Evolutionary conservation across 2,797 vertebrate genomes (phyloP), one percentile per base, ranked within the genome.

Genomic region (Nyctibius grandis): DNA sequence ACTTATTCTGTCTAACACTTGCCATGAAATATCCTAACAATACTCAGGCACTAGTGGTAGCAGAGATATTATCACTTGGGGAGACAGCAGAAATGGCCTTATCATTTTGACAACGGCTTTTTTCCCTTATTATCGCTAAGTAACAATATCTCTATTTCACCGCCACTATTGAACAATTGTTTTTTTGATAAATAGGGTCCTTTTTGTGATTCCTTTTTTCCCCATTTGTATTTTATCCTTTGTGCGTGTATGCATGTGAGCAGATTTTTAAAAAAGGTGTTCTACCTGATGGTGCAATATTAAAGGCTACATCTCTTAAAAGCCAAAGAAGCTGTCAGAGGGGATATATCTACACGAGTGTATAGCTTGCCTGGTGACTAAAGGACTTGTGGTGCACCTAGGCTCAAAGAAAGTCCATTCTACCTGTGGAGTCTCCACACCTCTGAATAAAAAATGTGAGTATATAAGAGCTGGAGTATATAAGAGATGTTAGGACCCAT

Each of bases 51-150:
- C 68, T 83, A 80, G 70, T 85, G 72, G 85, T 94, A 94, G 84
- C 89, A 89, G 91, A 96, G 95, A 96, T 97, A 95, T 95, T 97
- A 97, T 97, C 95, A 96, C 96, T 97, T 91, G 92, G 94, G 95
- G 96, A 97, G 95, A 96, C 89, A 93, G 95, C 93, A 95, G 93
- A 97, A 97, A 97, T 88, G 91, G 96, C 89, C 95, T 95, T 97
- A 96, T 97, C 96, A 96, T 96, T 97, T 96, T 96, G 96, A 97
- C 96, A 95, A 95, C 83, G 89, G 73, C 87, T 96, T 96, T 94
- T 96, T 94, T 68, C 95, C 88, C 92, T 96, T 96, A 96, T 97
- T 97, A 97, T 95, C 91, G 0, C 94, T 93, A 96, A 93, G 90
- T 97, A 97, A 96, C 95, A 97, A 94, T 97, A 95, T 96, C 94